Conservation (phyloP, 2,113 vertebrate genomes). For the Saccopteryx leptura region DNA sequence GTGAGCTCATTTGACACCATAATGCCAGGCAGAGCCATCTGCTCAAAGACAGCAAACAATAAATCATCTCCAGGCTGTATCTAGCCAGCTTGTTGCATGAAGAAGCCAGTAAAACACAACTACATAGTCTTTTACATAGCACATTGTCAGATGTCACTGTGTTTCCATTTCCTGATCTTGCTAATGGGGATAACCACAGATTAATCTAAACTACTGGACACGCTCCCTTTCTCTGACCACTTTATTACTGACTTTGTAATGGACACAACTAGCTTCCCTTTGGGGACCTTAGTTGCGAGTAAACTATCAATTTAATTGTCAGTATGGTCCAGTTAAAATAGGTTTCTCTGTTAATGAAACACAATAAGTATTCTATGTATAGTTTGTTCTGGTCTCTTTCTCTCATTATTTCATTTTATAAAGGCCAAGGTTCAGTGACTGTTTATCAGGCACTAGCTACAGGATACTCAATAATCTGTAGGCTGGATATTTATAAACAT, state of each 20-base stretch:
- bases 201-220: neutral
- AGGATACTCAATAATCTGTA: neutral
- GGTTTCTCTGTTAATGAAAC: neutral
- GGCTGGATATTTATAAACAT: neutral
- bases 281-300: neutral
- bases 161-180: neutral
- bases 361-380: neutral
- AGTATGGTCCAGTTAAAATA: neutral
- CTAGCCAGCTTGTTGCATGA: neutral
- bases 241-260: slow-evolving; percentile 16
- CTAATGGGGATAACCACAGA: neutral
- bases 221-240: neutral
- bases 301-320: neutral
- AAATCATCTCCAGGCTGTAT: slow-evolving; percentile 37
- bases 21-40: slow-evolving; percentile 65
- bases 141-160: neutral
- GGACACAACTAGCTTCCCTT: neutral
- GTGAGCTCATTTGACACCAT: slow-evolving; percentile 24
- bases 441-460: neutral
- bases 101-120: neutral
- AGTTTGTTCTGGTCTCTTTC: slow-evolving; percentile 1
- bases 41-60: slow-evolving; percentile 63
- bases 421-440: neutral
- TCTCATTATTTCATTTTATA: slow-evolving; percentile 2
- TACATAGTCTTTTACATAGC: neutral